These are phyloP conservation scores for Apamea sordens DNA, from an alignment of 2,888 invertebrate species.

Conservation along the genomic window DNA sequence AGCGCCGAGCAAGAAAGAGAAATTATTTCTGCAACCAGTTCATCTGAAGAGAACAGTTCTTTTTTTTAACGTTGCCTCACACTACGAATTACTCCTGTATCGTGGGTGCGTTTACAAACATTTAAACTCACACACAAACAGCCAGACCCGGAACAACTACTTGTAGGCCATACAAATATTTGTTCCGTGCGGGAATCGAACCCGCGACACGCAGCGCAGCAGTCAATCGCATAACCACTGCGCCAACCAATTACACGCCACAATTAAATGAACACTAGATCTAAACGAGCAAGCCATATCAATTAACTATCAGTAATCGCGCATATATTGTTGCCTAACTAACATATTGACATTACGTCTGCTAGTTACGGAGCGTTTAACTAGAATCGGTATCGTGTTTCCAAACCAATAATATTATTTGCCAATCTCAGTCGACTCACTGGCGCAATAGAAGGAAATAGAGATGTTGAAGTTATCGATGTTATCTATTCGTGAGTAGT, in stretches of 20 bases:
- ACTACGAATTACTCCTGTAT: too few species aligned
- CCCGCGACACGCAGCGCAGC: too few species aligned
- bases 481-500: not conserved
- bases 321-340: not conserved
- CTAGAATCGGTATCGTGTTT: conserved; percentile 42
- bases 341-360: not conserved
- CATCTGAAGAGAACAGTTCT: not conserved
- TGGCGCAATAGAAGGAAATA: conserved; percentile 4
- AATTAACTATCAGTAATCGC: not conserved
- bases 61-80: too few species aligned
- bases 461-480: conserved; percentile 6
- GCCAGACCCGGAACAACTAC: too few species aligned
- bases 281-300: conserved; percentile 8
- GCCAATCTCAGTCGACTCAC: conserved; percentile 31
- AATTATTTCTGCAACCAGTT: conserved; percentile 8
- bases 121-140: too few species aligned
- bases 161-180: too few species aligned
- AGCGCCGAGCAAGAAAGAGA: not conserved
- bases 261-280: not conserved
- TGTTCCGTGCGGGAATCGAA: too few species aligned
- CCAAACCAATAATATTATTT: conserved; percentile 38
- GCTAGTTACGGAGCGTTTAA: conserved; percentile 2
- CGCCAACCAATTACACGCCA: too few species aligned
- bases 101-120: too few species aligned
- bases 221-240: too few species aligned